Evolutionary conservation across 2,888 invertebrate species (phyloP).

Genomic region (Leistus spinibarbis): DNA sequence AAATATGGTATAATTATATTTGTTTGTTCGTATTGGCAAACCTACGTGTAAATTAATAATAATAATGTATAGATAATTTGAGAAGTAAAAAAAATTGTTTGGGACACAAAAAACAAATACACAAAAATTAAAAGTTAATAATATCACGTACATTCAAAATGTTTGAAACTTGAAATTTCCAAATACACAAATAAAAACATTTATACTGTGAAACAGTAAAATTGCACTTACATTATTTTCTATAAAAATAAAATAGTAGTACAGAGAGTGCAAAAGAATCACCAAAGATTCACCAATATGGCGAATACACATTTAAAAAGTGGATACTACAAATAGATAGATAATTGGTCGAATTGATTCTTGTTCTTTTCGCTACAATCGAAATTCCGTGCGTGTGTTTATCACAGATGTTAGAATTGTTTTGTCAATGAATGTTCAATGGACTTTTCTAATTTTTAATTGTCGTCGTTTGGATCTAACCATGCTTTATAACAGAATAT

Average conservation of each 20-base stretch:
- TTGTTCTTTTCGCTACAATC: neutral
- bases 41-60: constrained; percentile 6
- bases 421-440: constrained; percentile 4
- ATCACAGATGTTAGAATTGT: constrained; percentile 37
- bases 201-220: neutral
- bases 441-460: neutral
- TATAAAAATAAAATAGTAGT: neutral
- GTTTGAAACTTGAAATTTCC: neutral
- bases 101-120: neutral
- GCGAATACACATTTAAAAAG: constrained; percentile 13
- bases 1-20: constrained; percentile 31
- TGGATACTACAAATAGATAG: constrained; percentile 9
- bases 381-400: constrained; percentile 3
- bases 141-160: neutral
- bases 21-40: constrained; percentile 36
- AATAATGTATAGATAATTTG: constrained; percentile 18
- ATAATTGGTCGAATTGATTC: neutral
- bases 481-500: neutral
- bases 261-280: neutral
- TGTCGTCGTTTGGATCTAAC: neutral
- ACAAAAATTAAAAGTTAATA: neutral
- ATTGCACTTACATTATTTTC: constrained; percentile 4
- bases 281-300: constrained; percentile 17
- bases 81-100: neutral
- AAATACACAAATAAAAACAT: constrained; percentile 7